These are phyloP conservation scores for Micrasema minimum DNA, from an alignment of 1,140 invertebrate genomes.

Conservation along the genomic window DNA sequence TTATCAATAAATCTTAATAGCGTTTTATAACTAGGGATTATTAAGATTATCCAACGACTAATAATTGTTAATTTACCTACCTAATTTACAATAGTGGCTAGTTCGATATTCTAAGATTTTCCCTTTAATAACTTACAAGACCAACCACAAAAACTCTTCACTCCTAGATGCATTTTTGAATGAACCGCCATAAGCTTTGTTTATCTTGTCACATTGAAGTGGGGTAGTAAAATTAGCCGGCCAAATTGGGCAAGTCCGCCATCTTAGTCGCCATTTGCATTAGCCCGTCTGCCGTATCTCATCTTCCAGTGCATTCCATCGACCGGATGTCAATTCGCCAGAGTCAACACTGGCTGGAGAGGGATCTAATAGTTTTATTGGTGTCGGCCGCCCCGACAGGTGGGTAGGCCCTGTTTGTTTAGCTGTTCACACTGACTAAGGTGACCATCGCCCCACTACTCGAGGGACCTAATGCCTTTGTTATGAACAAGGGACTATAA, in stretches of 20 bases:
- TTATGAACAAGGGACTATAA: background rate
- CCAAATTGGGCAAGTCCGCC: slow-evolving; percentile 18
- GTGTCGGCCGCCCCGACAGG: slow-evolving; percentile 30
- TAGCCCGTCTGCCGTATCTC: slow-evolving; percentile 43
- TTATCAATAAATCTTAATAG: too few species aligned
- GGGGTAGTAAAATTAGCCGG: slow-evolving; percentile 15
- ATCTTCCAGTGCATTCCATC: slow-evolving; percentile 32
- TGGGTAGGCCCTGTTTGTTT: slow-evolving; percentile 47
- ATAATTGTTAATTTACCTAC: too few species aligned
- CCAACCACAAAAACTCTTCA: too few species aligned
- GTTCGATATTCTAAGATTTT: too few species aligned
- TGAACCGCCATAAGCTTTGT: slow-evolving; percentile 20
- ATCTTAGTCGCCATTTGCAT: slow-evolving; percentile 38
- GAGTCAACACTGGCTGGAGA: slow-evolving; percentile 49
- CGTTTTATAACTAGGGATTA: too few species aligned
- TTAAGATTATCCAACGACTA: too few species aligned
- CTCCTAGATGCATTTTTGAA: slow-evolving; percentile 5
- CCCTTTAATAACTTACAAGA: too few species aligned
- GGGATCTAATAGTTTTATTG: slow-evolving; percentile 52
- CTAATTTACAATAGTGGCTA: too few species aligned
- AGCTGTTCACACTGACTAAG: slow-evolving; percentile 43
- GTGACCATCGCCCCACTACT: slow-evolving; percentile 21
- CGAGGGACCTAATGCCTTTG: background rate
- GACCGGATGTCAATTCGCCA: slow-evolving; percentile 49
- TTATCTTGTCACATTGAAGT: slow-evolving; percentile 29